Conservation (phyloP, 2,113 vertebrate genomes). For the Leucoraja erinaceus region DNA sequence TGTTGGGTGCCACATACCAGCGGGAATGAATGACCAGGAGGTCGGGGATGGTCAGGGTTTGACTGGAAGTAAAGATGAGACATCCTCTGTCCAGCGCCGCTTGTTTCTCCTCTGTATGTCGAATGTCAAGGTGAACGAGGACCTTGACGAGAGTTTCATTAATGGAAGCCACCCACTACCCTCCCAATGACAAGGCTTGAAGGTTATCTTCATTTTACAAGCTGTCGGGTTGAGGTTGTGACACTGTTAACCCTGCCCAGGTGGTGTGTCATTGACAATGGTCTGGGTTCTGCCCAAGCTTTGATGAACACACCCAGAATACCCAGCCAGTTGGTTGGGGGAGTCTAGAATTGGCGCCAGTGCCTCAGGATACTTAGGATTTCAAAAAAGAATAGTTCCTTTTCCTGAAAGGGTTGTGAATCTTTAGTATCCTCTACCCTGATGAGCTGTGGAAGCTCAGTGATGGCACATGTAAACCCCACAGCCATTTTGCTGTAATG, state of each 20-base stretch:
- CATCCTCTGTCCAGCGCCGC: neutral
- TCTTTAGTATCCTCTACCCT: neutral
- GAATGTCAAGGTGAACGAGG: neutral
- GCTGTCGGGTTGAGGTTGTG: neutral
- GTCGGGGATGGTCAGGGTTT: neutral
- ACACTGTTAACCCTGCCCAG: neutral
- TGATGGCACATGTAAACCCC: neutral
- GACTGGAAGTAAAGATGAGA: neutral
- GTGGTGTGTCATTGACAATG: too few species aligned
- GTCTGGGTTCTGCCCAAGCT: too few species aligned
- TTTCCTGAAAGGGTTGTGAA: neutral
- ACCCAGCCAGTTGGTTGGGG: neutral
- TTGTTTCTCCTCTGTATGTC: neutral
- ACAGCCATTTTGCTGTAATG: too few species aligned
- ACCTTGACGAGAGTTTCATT: neutral
- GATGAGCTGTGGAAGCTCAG: neutral
- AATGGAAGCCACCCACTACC: neutral
- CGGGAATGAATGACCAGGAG: neutral
- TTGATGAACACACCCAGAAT: too few species aligned
- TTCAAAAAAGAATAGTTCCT: neutral
- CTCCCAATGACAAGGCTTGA: neutral
- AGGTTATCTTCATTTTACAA: neutral
- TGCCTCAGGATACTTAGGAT: neutral
- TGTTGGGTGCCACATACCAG: neutral
- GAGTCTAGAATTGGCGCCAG: neutral